These are phyloP conservation scores for Lucilia cuprina DNA, from an alignment of 1,140 invertebrate genomes.

Conservation along the genomic window DNA sequence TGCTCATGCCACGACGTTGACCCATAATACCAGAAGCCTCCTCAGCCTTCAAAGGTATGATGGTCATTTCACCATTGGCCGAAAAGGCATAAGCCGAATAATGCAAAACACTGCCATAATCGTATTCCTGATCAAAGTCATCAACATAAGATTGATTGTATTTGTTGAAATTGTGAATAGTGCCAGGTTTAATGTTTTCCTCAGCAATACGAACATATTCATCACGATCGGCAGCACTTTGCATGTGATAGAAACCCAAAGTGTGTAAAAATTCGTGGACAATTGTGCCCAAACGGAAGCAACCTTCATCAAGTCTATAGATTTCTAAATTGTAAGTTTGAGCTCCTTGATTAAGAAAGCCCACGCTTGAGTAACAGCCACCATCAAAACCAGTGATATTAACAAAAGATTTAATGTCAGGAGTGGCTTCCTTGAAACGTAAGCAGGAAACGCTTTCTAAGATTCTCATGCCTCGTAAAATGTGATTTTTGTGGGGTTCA, in stretches of 20 bases:
- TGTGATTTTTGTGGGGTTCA: constrained; percentile 35
- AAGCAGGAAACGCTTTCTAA: constrained; percentile 59
- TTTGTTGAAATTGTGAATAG: constrained; percentile 67
- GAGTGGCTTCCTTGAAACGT: constrained; percentile 49
- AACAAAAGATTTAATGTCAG: constrained; percentile 46
- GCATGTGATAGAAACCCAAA: constrained; percentile 70
- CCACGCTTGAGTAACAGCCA: constrained; percentile 67
- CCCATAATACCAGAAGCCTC: constrained; percentile 60
- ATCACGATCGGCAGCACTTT: constrained; percentile 71
- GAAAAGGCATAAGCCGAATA: constrained; percentile 77
- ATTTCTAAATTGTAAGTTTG: constrained; percentile 65
- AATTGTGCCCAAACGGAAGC: constrained; percentile 67
- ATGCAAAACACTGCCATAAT: constrained; percentile 80
- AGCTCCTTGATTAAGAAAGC: constrained; percentile 63
- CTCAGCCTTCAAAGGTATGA: constrained; percentile 63
- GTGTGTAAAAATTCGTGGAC: constrained; percentile 75
- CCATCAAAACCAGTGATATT: constrained; percentile 48
- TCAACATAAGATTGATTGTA: constrained; percentile 63
- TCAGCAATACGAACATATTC: constrained; percentile 67
- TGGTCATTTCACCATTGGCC: constrained; percentile 73
- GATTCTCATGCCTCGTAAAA: constrained; percentile 42
- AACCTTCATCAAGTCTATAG: constrained; percentile 63
- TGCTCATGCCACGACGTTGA: constrained; percentile 70
- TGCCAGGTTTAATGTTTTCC: constrained; percentile 66
- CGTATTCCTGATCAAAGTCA: constrained; percentile 67